Evolutionary conservation across 2,113 vertebrate species (phyloP).

Genomic region (Aphelocoma coerulescens): DNA sequence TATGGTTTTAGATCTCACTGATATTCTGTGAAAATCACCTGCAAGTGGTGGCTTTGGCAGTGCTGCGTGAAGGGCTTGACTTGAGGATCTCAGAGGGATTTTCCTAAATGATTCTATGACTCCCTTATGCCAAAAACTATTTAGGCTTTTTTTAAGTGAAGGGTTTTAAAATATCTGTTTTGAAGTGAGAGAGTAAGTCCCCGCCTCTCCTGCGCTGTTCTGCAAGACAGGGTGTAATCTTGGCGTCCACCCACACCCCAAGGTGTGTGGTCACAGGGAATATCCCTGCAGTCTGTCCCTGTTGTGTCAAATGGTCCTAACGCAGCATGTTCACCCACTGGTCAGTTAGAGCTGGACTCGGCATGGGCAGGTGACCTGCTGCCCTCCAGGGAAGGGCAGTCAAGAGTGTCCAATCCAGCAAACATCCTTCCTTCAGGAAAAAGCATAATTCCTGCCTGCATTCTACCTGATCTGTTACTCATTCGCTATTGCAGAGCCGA

Average conservation of each 20-base stretch:
- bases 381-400: fast-evolving
- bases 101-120: not conserved
- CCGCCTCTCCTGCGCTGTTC: not conserved
- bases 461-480: not conserved
- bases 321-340: fast-evolving
- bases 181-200: not conserved
- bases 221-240: not conserved
- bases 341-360: not conserved
- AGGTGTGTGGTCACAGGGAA: not conserved
- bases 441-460: not conserved
- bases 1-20: not conserved
- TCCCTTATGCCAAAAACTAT: not conserved
- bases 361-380: not conserved
- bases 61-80: not conserved
- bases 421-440: not conserved
- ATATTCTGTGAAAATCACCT: not conserved
- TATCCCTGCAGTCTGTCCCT: not conserved
- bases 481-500: not conserved
- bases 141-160: not conserved
- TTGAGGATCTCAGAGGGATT: not conserved
- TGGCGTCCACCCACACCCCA: not conserved
- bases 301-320: fast-evolving
- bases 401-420: not conserved
- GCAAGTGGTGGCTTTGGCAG: not conserved
- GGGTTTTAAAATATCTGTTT: not conserved